These are phyloP conservation scores for Muricea muricata DNA, from an alignment of 92 coral and sea anemone genomes.

Conservation along the genomic window DNA sequence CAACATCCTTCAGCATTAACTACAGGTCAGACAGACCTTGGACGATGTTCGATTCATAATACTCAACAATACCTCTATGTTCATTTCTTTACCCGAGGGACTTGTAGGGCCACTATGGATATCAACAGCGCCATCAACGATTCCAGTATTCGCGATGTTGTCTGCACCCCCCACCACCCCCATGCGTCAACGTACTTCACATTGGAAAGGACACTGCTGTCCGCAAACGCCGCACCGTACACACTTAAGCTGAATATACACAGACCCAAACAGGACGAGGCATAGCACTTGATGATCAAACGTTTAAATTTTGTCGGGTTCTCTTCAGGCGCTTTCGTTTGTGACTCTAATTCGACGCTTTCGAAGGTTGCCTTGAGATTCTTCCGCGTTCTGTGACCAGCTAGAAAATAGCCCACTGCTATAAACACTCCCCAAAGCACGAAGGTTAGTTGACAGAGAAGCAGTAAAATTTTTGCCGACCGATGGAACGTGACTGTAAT, in stretches of 20 bases:
- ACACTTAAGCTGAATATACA: conserved; percentile 38
- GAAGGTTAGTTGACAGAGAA: conserved; percentile 52
- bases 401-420: conserved; percentile 66
- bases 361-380: conserved; percentile 74
- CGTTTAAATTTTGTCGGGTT: conserved; percentile 44
- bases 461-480: conserved; percentile 45
- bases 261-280: conserved; percentile 58
- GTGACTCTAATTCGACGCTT: neutral
- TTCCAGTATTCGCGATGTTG: conserved; percentile 51
- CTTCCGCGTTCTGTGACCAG: conserved; percentile 67
- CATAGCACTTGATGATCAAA: conserved; percentile 23
- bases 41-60: no score
- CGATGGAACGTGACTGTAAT: conserved; percentile 48
- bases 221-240: conserved; percentile 44
- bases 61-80: no score
- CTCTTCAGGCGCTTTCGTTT: neutral
- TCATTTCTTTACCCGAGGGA: no score
- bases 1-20: no score
- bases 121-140: conserved; percentile 52
- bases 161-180: conserved; percentile 58
- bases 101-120: conserved; percentile 53
- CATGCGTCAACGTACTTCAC: conserved; percentile 26
- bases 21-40: no score
- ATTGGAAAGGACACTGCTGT: conserved; percentile 43
- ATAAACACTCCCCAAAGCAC: conserved; percentile 70